Base-by-base conservation (phyloP, 2,888 invertebrate species). In the Plebejus argus region DNA sequence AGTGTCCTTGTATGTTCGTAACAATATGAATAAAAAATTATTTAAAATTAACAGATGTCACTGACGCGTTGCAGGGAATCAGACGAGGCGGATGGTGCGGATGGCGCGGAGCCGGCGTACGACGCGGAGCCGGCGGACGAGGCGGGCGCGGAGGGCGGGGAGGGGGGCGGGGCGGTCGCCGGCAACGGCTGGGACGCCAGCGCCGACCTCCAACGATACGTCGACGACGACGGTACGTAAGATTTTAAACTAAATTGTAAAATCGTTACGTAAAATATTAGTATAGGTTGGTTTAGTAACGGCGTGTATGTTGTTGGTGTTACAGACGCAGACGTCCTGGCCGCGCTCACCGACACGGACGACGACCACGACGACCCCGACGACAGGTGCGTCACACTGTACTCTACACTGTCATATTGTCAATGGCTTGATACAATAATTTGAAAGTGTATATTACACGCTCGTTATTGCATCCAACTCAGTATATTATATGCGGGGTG, bases 181-280 rank as follows among this genome's bases (percentile, higher is more conserved):
- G 61, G 61, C 7, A 61, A 76, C 61, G 76, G 76, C 49, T 61
- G 45, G 23, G 53, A 81, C 78, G 77, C 74, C 71, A 81, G 81
- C 76, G 87, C 85, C 83, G 88, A 87, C 80, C 83, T 87, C 77
- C 86, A 88, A 80, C 84, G 85, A 39, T 86, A 85, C 84, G 86
- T 85, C 12, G 80, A 79, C 76, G 78, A 86, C 78, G 74, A 70
- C 75, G 78, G 72, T 76, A 66, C 61, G 15, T 10, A 45, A 45
- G 10, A 12, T 12, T 39, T 39, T 3, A 10, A 45, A 45, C 39
- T 45, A 45, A 45, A 10, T 45, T 45, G 45, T 45, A 39, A 39
- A 39, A 39, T 39, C n/a, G 7, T 39, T 45, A 12, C 45, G 45
- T 45, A 45, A 45, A 45, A 45, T 45, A 45, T 45, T 45, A 45